phyloP scores from a whole-genome alignment of 1,140 invertebrate species.

The Babylonia areolata region DNA sequence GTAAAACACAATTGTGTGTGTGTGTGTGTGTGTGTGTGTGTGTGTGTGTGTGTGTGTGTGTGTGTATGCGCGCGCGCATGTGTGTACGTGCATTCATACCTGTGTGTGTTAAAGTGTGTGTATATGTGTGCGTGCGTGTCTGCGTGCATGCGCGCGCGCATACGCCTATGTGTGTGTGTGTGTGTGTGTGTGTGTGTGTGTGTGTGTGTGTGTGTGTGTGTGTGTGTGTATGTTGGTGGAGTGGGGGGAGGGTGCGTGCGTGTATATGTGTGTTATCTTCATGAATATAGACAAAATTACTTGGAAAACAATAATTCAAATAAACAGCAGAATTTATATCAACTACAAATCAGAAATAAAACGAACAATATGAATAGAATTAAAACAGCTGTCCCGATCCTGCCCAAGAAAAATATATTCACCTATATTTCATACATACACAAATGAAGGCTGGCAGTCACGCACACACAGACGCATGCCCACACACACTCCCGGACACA shows the following conservation, averaged over 20 bases:
- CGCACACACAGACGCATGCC: too few relatives aligned
- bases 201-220: constrained; percentile 11
- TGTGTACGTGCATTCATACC: background rate
- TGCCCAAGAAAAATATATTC: too few relatives aligned
- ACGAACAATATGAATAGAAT: background rate
- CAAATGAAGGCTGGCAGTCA: background rate
- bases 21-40: constrained; percentile 20
- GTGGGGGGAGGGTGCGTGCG: background rate
- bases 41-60: constrained; percentile 29
- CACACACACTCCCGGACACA: too few relatives aligned
- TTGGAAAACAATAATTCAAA: background rate
- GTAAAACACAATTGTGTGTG: too few relatives aligned
- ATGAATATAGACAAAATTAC: too few relatives aligned
- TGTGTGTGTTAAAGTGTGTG: constrained; percentile 3
- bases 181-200: constrained; percentile 30
- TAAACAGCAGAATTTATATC: too few relatives aligned
- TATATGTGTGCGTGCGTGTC: constrained; percentile 2
- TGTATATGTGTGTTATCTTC: background rate
- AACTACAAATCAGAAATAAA: too few relatives aligned
- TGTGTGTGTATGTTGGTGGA: background rate
- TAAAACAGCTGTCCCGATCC: background rate
- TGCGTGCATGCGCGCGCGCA: background rate
- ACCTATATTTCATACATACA: background rate
- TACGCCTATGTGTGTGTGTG: constrained; percentile 21
- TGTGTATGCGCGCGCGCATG: constrained; percentile 19